Evolutionary conservation across 2,113 vertebrate genomes (phyloP).

Genomic region (Megaptera novaeangliae): DNA sequence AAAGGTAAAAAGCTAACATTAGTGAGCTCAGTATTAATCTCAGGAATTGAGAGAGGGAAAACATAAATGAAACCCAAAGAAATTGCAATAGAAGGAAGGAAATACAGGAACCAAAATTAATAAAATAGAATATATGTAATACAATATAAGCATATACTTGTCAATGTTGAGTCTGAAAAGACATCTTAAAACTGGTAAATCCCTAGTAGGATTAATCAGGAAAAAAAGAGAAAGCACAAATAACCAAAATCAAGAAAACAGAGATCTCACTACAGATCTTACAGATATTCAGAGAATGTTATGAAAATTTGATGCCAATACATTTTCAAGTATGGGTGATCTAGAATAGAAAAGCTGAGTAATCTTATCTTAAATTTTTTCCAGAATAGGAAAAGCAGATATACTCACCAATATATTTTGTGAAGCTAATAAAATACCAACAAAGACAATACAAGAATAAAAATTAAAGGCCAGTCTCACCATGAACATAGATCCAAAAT

Average conservation of each 20-base stretch:
- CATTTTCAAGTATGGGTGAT: neutral
- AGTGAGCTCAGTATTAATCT: neutral
- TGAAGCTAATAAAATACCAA: neutral
- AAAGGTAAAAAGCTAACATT: neutral
- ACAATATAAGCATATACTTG: neutral
- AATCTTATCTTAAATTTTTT: neutral
- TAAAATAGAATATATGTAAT: neutral
- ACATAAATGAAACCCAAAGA: neutral
- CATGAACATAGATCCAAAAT: neutral
- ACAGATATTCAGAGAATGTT: neutral
- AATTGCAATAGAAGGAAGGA: neutral
- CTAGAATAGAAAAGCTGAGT: neutral
- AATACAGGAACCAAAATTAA: slow-evolving; percentile 8
- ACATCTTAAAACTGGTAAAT: neutral
- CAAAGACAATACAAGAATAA: neutral
- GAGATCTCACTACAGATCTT: neutral
- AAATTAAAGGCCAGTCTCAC: neutral
- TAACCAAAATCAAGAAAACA: neutral
- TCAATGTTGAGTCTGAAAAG: neutral
- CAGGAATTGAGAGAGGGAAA: neutral
- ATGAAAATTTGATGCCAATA: neutral
- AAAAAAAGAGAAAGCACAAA: neutral
- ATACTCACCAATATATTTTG: neutral
- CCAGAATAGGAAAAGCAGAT: neutral
- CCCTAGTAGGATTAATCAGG: neutral